Percentiles rank a stretch among this genome's conserved stretches.
phyloP scores from a whole-genome alignment of 2,888 invertebrate genomes.

The Lithophane ornitopus region DNA sequence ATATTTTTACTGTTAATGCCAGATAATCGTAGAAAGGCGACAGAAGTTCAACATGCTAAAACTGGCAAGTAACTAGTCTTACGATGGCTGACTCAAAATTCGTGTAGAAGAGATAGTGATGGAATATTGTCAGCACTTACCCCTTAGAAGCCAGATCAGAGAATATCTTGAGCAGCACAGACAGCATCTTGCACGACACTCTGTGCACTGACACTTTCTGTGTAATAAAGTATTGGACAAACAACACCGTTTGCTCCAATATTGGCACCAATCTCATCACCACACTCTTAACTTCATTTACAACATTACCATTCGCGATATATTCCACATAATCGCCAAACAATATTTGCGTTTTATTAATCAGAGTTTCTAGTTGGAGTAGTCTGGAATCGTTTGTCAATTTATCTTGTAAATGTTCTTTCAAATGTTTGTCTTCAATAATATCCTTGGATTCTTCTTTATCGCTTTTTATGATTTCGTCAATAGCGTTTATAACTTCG shows the following conservation, averaged over 20 bases:
- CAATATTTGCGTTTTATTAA: constrained; percentile 83
- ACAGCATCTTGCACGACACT: constrained; percentile 95
- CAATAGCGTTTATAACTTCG: constrained; percentile 82
- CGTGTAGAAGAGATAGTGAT: no score
- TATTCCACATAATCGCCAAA: constrained; percentile 84
- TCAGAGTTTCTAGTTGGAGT: constrained; percentile 89
- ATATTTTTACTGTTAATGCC: no score
- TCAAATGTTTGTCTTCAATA: constrained; percentile 92
- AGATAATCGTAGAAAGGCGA: no score
- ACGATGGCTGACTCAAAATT: no score
- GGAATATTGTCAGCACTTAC: constrained; percentile 81
- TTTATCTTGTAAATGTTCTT: constrained; percentile 91
- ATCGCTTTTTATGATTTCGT: constrained; percentile 81
- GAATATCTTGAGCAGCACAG: constrained; percentile 95
- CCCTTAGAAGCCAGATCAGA: constrained; percentile 94
- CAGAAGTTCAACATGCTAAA: no score
- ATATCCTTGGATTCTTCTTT: constrained; percentile 88
- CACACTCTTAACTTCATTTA: constrained; percentile 77
- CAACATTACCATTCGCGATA: constrained; percentile 73
- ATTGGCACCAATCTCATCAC: constrained; percentile 91
- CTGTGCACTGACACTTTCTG: constrained; percentile 95
- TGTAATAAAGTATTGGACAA: constrained; percentile 95
- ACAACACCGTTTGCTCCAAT: constrained; percentile 93
- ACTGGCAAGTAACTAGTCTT: no score
- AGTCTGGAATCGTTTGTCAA: constrained; percentile 91